Evolutionary conservation across 1,140 invertebrate species (phyloP).

Genomic region (Cephus cinctus): DNA sequence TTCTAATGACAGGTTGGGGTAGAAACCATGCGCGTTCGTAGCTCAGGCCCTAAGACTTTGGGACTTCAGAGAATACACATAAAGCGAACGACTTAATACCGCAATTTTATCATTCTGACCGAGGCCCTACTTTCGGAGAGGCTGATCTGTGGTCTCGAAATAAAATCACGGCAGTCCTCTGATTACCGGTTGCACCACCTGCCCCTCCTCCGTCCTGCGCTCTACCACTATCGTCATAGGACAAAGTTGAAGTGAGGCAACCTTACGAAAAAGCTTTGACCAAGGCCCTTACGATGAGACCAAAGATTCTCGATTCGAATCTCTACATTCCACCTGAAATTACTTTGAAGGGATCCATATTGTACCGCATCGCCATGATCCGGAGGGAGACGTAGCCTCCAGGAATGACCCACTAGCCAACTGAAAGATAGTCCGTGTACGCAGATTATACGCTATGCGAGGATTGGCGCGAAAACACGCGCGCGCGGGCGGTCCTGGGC

Average conservation of each 20-base stretch:
- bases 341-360: no score
- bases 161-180: constrained; percentile 52
- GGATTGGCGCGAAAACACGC: no score
- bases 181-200: constrained; percentile 34
- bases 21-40: constrained; percentile 29
- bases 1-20: constrained; percentile 52
- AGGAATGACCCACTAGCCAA: constrained; percentile 46
- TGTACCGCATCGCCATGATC: no score
- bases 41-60: constrained; percentile 33
- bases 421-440: constrained; percentile 33
- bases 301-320: no score
- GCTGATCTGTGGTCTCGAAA: constrained; percentile 52
- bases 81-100: constrained; percentile 58
- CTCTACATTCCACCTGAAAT: no score
- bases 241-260: no score
- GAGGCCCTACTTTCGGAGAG: constrained; percentile 24
- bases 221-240: no score
- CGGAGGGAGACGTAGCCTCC: no score
- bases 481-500: constrained; percentile 24
- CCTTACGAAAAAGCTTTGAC: no score
- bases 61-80: constrained; percentile 57
- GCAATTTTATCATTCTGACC: constrained; percentile 56
- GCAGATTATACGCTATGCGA: constrained; percentile 39
- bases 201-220: constrained; percentile 9
- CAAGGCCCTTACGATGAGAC: no score